Conservation (phyloP, 1,140 invertebrate species). For the Aculops lycopersici region DNA sequence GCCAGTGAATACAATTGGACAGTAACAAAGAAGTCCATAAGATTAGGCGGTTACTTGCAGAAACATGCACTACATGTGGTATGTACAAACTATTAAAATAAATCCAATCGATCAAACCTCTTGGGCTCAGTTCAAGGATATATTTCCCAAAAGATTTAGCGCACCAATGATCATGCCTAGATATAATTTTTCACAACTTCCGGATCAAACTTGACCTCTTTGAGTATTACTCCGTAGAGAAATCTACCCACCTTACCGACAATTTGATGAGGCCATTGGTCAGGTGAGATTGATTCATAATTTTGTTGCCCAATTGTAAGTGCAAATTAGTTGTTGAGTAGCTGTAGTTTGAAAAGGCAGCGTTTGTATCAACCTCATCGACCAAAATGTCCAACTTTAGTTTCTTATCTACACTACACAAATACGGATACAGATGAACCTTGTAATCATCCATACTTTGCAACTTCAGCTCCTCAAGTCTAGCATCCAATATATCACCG, state of each 20-base stretch:
- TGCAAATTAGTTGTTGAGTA: neutral
- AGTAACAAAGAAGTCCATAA: too few relatives aligned
- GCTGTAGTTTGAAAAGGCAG: neutral
- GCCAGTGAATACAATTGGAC: too few relatives aligned
- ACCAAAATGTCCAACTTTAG: neutral
- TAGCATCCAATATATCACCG: neutral
- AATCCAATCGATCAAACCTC: too few relatives aligned
- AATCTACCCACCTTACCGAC: constrained; percentile 36
- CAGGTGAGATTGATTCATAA: constrained; percentile 4
- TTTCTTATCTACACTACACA: neutral
- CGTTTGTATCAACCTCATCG: neutral
- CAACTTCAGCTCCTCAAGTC: neutral
- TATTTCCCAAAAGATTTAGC: too few relatives aligned
- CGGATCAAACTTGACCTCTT: constrained; percentile 44
- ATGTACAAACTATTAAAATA: too few relatives aligned
- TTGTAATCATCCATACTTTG: neutral
- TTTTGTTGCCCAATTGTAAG: neutral
- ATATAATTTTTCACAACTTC: constrained; percentile 24
- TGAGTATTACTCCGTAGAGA: constrained; percentile 49
- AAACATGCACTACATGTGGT: too few relatives aligned
- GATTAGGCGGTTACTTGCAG: too few relatives aligned
- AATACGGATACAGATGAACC: neutral
- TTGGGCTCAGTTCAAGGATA: too few relatives aligned
- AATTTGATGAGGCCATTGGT: constrained; percentile 27
- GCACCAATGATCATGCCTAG: too few relatives aligned